Conservation (phyloP, 30 jellyfish, hydroid and myxozoan genomes). For the Clytia hemisphaerica region DNA sequence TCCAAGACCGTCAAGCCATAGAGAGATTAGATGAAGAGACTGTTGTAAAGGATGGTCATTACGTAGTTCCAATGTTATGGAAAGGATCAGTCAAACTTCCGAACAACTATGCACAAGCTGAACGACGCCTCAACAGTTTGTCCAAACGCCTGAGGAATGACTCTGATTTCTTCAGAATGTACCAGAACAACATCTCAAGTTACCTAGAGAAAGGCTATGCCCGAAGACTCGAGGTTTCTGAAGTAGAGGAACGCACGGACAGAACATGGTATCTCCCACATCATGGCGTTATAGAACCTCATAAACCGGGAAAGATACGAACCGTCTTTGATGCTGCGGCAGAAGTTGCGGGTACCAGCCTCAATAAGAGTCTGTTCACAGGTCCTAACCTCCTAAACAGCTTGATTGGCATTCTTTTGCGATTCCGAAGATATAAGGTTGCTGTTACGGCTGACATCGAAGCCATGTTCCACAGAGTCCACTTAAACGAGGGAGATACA, state of each 20-base stretch:
- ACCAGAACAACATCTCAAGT: neutral
- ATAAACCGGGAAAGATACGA: neutral
- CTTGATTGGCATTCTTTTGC: too few species aligned
- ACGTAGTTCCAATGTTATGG: slow-evolving; percentile 10
- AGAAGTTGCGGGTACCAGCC: too few species aligned
- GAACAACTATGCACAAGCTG: neutral
- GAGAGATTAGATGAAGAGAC: neutral
- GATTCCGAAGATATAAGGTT: too few species aligned
- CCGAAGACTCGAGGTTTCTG: neutral
- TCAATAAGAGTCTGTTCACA: too few species aligned
- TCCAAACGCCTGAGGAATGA: neutral
- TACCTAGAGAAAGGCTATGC: neutral
- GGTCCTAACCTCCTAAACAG: too few species aligned
- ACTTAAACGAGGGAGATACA: neutral
- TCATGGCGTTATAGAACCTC: neutral
- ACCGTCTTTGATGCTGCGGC: slow-evolving; percentile 36
- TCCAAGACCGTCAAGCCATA: neutral
- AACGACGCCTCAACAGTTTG: neutral
- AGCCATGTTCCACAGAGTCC: slow-evolving; percentile 38
- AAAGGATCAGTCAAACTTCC: neutral
- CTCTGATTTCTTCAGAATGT: neutral
- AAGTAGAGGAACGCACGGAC: neutral
- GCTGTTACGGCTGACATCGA: too few species aligned
- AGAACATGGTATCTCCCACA: slow-evolving; percentile 29
- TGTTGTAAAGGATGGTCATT: neutral